These are phyloP conservation scores for Piezodorus guildinii DNA, from an alignment of 1,140 invertebrate genomes.

Conservation along the genomic window DNA sequence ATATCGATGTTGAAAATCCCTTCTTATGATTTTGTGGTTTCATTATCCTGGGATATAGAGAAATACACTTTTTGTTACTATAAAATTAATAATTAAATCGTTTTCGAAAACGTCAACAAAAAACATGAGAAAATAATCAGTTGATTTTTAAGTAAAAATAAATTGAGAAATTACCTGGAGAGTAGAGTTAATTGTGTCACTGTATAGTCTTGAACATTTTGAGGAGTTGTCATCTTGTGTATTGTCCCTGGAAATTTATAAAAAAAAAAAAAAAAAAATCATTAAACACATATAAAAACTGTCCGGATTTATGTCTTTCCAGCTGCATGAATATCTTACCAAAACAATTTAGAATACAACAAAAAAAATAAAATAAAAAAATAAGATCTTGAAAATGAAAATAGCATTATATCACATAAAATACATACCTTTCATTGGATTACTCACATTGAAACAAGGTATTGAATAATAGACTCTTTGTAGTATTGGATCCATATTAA, in stretches of 20 bases:
- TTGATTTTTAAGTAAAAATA: not conserved
- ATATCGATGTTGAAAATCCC: too few relatives aligned
- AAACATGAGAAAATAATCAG: not conserved
- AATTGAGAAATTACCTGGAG: conserved; percentile 11
- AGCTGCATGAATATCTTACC: too few relatives aligned
- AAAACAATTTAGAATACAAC: too few relatives aligned
- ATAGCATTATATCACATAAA: not conserved
- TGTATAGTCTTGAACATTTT: conserved; percentile 21
- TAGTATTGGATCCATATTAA: not conserved
- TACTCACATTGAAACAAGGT: not conserved
- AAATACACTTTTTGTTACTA: not conserved
- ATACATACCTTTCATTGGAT: not conserved
- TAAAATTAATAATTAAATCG: too few relatives aligned
- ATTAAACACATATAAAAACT: not conserved
- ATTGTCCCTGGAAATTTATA: conserved; percentile 19
- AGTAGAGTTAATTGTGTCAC: conserved; percentile 15
- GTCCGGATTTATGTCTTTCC: too few relatives aligned
- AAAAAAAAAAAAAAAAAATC: not conserved
- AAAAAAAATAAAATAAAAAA: too few relatives aligned
- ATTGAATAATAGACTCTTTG: not conserved
- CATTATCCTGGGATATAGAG: not conserved
- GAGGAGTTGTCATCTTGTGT: conserved; percentile 15
- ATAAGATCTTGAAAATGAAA: not conserved
- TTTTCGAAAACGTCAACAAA: too few relatives aligned
- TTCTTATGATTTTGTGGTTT: not conserved